These are phyloP conservation scores for Pipistrellus pipistrellus DNA, from an alignment of 2,797 vertebrate genomes.

Conservation along the genomic window DNA sequence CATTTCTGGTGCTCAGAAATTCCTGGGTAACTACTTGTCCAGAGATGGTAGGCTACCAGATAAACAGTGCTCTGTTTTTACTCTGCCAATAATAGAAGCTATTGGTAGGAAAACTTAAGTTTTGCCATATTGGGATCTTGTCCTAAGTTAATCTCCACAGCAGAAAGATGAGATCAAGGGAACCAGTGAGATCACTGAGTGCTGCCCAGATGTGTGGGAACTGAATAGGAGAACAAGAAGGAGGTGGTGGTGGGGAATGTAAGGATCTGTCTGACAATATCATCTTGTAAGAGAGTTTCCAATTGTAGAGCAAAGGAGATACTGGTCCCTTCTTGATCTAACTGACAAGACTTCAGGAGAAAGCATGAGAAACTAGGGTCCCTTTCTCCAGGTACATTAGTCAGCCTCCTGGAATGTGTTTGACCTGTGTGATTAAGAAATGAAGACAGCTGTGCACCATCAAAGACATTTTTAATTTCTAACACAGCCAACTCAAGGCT, in stretches of 20 bases:
- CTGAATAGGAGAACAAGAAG: neutral
- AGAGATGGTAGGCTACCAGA: neutral
- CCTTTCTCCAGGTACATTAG: slow-evolving; percentile 59
- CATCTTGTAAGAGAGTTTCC: neutral
- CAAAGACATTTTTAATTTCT: slow-evolving; percentile 66
- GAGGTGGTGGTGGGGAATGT: neutral
- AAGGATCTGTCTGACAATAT: neutral
- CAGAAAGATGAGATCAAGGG: neutral
- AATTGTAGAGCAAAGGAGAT: neutral
- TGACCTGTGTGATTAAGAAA: slow-evolving; percentile 62
- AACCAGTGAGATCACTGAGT: neutral
- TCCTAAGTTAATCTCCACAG: neutral
- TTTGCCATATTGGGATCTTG: neutral
- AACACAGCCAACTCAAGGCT: neutral
- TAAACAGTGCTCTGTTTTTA: neutral
- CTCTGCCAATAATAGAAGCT: neutral
- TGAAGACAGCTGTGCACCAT: slow-evolving; percentile 61
- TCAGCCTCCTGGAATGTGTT: slow-evolving; percentile 42
- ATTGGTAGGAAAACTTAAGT: neutral
- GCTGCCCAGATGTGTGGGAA: neutral
- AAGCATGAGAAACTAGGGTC: neutral
- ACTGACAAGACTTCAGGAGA: neutral
- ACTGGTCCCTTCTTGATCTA: neutral
- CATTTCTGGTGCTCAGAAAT: neutral
- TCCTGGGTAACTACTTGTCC: neutral